Conservation (phyloP, 2,797 vertebrate species). For the Falco peregrinus region DNA sequence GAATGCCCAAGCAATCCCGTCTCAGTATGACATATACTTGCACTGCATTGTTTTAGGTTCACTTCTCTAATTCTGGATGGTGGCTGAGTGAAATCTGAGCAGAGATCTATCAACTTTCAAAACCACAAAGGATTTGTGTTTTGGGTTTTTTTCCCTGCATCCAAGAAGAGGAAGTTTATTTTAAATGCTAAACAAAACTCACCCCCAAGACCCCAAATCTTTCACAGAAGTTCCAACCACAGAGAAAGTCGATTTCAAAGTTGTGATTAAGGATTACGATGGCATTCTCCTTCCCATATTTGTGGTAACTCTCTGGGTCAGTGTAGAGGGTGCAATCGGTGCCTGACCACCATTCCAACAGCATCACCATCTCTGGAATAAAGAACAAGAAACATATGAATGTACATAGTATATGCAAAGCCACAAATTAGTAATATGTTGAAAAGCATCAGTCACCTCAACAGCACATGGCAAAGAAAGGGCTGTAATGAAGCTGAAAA, state of each 20-base stretch:
- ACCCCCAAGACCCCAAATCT: conserved; percentile 95
- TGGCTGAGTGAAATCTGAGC: not conserved
- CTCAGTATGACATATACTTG: not conserved
- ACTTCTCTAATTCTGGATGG: not conserved
- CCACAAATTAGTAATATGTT: not conserved
- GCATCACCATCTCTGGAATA: conserved; percentile 90
- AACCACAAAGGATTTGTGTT: not conserved
- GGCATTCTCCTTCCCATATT: conserved; percentile 91
- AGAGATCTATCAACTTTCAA: not conserved
- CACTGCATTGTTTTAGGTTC: not conserved
- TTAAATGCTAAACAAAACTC: conserved; percentile 71
- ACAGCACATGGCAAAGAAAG: not conserved
- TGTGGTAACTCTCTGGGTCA: conserved; percentile 80
- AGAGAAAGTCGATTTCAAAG: conserved; percentile 97
- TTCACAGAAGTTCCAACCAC: conserved; percentile 95
- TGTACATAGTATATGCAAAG: not conserved
- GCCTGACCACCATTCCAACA: conserved; percentile 97
- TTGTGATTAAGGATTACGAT: conserved; percentile 96
- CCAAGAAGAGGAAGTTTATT: not conserved
- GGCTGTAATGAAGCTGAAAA: not conserved
- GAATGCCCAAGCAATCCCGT: not conserved
- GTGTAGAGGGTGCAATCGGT: conserved; percentile 92
- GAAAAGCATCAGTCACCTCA: not conserved
- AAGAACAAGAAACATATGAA: conserved; percentile 49
- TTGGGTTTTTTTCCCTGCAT: not conserved